phyloP scores from a whole-genome alignment of 2,113 vertebrate genomes.

The Lutjanus erythropterus region DNA sequence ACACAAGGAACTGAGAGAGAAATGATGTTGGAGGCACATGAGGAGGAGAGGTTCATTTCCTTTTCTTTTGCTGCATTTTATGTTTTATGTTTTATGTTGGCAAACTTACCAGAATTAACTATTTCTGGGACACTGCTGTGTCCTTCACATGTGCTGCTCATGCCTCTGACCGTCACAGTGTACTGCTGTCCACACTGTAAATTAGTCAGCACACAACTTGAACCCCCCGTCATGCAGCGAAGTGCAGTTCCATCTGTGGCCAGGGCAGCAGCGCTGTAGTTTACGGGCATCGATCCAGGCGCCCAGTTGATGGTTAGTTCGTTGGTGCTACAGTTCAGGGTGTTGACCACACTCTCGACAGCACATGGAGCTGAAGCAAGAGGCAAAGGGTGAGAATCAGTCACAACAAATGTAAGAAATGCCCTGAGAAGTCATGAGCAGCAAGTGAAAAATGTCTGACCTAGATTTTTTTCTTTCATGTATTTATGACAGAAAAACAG shows the following conservation, averaged over 20 bases:
- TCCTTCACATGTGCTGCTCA: slow-evolving; percentile 72
- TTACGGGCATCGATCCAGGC: slow-evolving; percentile 42
- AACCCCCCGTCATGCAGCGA: slow-evolving; percentile 63
- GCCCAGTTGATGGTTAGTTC: slow-evolving; percentile 77
- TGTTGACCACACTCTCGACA: slow-evolving; percentile 60
- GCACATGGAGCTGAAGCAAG: slow-evolving; percentile 81
- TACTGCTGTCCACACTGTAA: slow-evolving; percentile 79
- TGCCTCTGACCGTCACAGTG: slow-evolving; percentile 68
- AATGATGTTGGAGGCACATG: neutral
- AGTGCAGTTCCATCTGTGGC: slow-evolving; percentile 23
- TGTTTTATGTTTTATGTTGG: neutral
- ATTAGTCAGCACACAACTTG: slow-evolving; percentile 64
- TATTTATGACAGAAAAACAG: too few species aligned
- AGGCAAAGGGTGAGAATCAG: slow-evolving; percentile 11
- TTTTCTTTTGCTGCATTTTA: neutral
- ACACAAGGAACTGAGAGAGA: slow-evolving; percentile 79
- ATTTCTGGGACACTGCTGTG: slow-evolving; percentile 41
- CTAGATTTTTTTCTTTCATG: too few species aligned
- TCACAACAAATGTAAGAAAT: neutral
- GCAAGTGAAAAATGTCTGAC: too few species aligned
- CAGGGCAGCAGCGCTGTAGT: slow-evolving; percentile 74
- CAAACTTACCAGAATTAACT: slow-evolving; percentile 71
- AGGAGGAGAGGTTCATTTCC: neutral
- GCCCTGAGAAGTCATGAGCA: too few species aligned
- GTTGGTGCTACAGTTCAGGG: slow-evolving; percentile 77